phyloP scores from a whole-genome alignment of 2,888 invertebrate genomes.

The Pterobdella sp. region DNA sequence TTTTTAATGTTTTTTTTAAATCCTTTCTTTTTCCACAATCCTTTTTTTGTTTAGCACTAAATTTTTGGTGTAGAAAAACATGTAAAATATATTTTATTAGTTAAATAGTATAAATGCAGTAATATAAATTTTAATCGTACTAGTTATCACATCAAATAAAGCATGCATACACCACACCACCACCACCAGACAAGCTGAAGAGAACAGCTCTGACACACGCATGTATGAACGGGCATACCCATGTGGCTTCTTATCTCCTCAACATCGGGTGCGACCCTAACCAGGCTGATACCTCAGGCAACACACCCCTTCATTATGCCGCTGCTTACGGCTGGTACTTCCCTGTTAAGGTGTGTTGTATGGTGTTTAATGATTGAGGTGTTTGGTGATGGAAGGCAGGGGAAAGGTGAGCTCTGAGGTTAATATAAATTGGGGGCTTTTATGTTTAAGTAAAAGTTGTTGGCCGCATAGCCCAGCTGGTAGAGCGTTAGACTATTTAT shows the following conservation, averaged over 20 bases:
- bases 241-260: conserved; percentile 53
- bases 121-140: too few relatives aligned
- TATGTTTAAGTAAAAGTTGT: not conserved
- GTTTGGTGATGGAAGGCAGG: not conserved
- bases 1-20: too few relatives aligned
- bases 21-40: too few relatives aligned
- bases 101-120: too few relatives aligned
- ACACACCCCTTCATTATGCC: conserved; percentile 55
- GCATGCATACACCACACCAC: too few relatives aligned
- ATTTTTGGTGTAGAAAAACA: too few relatives aligned
- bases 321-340: conserved; percentile 57
- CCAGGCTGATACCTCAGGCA: conserved; percentile 53
- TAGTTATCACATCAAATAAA: too few relatives aligned
- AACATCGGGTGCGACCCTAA: conserved; percentile 52
- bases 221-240: conserved; percentile 54
- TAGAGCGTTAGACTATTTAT: too few relatives aligned
- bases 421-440: not conserved
- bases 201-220: conserved; percentile 55
- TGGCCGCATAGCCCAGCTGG: too few relatives aligned
- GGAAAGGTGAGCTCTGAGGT: not conserved
- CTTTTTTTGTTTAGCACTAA: too few relatives aligned
- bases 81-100: too few relatives aligned
- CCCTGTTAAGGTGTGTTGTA: conserved; percentile 44
- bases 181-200: conserved; percentile 52
- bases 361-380: not conserved